These are phyloP conservation scores for Drosophila paramelanica DNA, from an alignment of 2,888 invertebrate genomes.

Conservation along the genomic window DNA sequence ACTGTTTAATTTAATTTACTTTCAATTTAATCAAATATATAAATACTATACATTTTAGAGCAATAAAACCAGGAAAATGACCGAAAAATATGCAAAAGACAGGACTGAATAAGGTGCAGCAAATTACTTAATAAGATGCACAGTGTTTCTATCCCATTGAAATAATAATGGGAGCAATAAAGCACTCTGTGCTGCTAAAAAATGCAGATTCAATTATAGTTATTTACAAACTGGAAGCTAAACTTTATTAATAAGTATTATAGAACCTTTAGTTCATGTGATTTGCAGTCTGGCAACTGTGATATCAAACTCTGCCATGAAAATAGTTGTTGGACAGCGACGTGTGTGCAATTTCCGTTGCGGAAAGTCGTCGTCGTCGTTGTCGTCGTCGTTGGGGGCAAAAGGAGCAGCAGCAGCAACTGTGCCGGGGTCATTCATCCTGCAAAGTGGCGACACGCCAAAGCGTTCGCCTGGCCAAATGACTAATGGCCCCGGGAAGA, in stretches of 20 bases:
- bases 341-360: slow-evolving; percentile 76
- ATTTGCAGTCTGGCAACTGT: slow-evolving; percentile 24
- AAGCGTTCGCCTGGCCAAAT: slow-evolving; percentile 64
- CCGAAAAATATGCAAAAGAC: too few relatives aligned
- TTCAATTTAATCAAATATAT: too few relatives aligned
- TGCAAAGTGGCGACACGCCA: slow-evolving; percentile 79
- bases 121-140: too few relatives aligned
- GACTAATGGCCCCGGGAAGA: slow-evolving; percentile 62
- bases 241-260: not conserved
- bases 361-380: slow-evolving; percentile 20
- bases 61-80: too few relatives aligned
- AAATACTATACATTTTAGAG: too few relatives aligned
- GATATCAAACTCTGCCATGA: slow-evolving; percentile 16
- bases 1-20: too few relatives aligned
- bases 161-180: not conserved
- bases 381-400: not conserved
- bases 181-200: not conserved
- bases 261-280: slow-evolving; percentile 14
- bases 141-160: not conserved
- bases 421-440: slow-evolving; percentile 77
- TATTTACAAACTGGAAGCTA: not conserved
- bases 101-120: too few relatives aligned
- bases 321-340: slow-evolving; percentile 43
- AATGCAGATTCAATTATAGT: not conserved
- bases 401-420: slow-evolving; percentile 11